Percentiles rank a stretch among this genome's conserved stretches.
phyloP scores from a whole-genome alignment of 2,888 invertebrate genomes.

The Zootermopsis nevadensis region DNA sequence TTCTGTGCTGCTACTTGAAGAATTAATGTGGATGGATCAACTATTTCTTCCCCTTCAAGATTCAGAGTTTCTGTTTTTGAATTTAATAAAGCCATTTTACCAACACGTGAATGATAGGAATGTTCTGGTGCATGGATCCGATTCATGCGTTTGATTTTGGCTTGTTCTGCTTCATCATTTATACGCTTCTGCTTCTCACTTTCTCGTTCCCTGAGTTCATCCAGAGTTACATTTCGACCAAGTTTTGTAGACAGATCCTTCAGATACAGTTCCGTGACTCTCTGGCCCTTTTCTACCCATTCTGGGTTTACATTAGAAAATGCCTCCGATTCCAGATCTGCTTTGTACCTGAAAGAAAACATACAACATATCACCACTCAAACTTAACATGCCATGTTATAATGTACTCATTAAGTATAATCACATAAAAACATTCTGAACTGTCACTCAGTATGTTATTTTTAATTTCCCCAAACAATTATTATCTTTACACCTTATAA shows the following conservation, averaged over 20 bases:
- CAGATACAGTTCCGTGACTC: constrained; percentile 51
- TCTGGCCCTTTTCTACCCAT: constrained; percentile 52
- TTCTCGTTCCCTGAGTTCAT: constrained; percentile 47
- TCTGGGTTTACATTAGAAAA: constrained; percentile 45
- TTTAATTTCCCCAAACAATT: background rate
- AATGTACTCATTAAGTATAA: too few relatives aligned
- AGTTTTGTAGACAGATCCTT: constrained; percentile 50
- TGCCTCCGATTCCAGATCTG: constrained; percentile 39
- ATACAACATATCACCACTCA: too few relatives aligned
- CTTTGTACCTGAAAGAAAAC: constrained; percentile 43
- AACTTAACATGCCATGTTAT: too few relatives aligned
- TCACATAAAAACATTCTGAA: background rate
- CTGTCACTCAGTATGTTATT: background rate
- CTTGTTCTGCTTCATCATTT: constrained; percentile 40
- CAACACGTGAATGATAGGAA: constrained; percentile 39
- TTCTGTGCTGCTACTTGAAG: constrained; percentile 32
- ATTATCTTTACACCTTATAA: too few relatives aligned
- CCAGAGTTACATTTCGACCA: constrained; percentile 50
- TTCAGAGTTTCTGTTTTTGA: constrained; percentile 7
- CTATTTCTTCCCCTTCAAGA: constrained; percentile 2
- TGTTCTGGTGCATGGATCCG: constrained; percentile 34
- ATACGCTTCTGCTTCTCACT: constrained; percentile 36
- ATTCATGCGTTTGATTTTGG: constrained; percentile 37
- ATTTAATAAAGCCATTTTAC: background rate
- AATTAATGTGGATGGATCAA: constrained; percentile 35